Evolutionary conservation across 2,113 vertebrate species (phyloP).

Genomic region (Phylloscopus trochiloides): DNA sequence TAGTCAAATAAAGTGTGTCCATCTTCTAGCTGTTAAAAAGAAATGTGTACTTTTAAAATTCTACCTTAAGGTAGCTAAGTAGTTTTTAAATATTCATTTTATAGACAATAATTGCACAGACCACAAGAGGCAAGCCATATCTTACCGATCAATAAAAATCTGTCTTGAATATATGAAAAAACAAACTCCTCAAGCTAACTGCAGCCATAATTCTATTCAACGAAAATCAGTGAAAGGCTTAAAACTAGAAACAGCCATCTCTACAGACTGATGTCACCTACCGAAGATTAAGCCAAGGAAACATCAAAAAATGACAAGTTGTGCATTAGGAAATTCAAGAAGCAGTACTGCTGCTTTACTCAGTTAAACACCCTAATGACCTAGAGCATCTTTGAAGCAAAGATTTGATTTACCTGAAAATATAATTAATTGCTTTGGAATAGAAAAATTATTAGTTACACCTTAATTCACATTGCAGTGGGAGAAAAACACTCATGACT

Average conservation of each 20-base stretch:
- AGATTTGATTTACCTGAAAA: background rate
- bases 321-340: background rate
- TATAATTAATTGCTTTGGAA: background rate
- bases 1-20: slow-evolving; percentile 98
- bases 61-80: background rate
- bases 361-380: background rate
- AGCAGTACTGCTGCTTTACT: background rate
- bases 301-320: background rate
- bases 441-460: background rate
- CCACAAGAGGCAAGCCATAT: background rate
- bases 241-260: background rate
- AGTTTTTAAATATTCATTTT: background rate
- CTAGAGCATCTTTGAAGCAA: background rate
- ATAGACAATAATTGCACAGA: background rate
- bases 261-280: background rate
- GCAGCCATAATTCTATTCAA: background rate
- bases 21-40: slow-evolving; percentile 89
- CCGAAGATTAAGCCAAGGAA: background rate
- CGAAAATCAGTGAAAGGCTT: background rate
- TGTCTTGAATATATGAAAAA: background rate
- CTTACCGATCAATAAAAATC: background rate
- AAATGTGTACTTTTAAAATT: slow-evolving; percentile 6
- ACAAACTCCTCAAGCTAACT: background rate
- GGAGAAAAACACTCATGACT: background rate
- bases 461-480: background rate